These are phyloP conservation scores for Erpetoichthys calabaricus DNA, from an alignment of 2,797 vertebrate species.

Conservation along the genomic window DNA sequence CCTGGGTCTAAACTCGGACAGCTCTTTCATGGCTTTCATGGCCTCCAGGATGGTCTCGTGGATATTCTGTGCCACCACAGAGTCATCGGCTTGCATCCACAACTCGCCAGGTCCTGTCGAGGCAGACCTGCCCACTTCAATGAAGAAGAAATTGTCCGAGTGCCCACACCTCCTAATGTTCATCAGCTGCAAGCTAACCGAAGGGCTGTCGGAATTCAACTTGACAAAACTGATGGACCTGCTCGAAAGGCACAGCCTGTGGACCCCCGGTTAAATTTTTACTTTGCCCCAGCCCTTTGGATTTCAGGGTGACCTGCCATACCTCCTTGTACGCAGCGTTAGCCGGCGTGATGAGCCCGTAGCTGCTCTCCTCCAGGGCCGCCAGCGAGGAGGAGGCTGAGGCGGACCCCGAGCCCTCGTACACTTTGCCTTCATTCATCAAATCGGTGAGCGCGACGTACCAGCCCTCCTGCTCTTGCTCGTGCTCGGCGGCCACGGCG, in stretches of 20 bases:
- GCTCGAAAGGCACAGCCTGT: conserved; percentile 82
- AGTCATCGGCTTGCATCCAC: conserved; percentile 97
- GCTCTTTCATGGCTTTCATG: conserved; percentile 95
- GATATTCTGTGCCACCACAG: conserved; percentile 94
- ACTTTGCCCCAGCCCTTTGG: conserved; percentile 84
- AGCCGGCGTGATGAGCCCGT: conserved; percentile 70
- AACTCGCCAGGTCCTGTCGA: conserved; percentile 88
- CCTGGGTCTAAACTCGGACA: conserved; percentile 85
- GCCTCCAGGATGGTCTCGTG: conserved; percentile 94
- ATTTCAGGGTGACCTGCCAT: conserved; percentile 91
- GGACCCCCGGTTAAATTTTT: conserved; percentile 77
- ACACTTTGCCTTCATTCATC: conserved; percentile 65
- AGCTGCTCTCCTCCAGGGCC: conserved; percentile 64
- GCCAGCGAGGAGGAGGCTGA: conserved; percentile 53
- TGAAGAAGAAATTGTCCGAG: conserved; percentile 97
- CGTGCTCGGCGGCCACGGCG: conserved; percentile 85
- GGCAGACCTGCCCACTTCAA: conserved; percentile 89
- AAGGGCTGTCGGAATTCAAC: conserved; percentile 77
- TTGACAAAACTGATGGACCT: conserved; percentile 86
- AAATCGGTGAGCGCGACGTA: conserved; percentile 72
- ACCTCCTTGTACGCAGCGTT: conserved; percentile 76
- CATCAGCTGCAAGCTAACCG: conserved; percentile 88
- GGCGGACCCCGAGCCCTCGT: conserved; percentile 46
- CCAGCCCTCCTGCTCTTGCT: conserved; percentile 89
- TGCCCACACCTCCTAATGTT: conserved; percentile 93